Evolutionary conservation across 2,888 invertebrate genomes (phyloP).

Genomic region (Nineta flava): DNA sequence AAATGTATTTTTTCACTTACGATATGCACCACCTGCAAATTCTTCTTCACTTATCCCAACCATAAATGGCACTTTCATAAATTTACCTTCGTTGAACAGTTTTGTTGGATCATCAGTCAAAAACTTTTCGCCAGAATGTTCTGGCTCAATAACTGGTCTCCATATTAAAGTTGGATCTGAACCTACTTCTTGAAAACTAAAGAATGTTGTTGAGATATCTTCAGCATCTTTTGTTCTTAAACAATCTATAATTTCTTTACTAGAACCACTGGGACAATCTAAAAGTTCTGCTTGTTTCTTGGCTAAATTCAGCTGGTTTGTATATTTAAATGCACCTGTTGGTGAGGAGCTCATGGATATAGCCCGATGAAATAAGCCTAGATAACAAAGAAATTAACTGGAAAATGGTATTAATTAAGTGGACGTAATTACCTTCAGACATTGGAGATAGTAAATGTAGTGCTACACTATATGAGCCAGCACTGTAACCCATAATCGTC

Average conservation of each 20-base stretch:
- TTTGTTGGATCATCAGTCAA: constrained; percentile 40
- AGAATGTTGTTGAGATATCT: constrained; percentile 30
- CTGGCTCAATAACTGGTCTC: constrained; percentile 47
- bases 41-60: constrained; percentile 50
- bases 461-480: constrained; percentile 27
- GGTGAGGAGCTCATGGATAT: constrained; percentile 52
- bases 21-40: constrained; percentile 28
- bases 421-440: constrained; percentile 37
- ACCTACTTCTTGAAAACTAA: constrained; percentile 27
- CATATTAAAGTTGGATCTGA: constrained; percentile 37
- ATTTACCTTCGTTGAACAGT: constrained; percentile 37
- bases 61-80: constrained; percentile 45
- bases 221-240: constrained; percentile 34
- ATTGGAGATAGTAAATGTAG: constrained; percentile 46
- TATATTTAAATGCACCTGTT: constrained; percentile 34
- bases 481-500: constrained; percentile 44
- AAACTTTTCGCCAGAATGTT: constrained; percentile 50
- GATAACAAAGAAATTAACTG: constrained; percentile 12
- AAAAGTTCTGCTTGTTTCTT: constrained; percentile 42
- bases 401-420: neutral
- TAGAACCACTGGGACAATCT: constrained; percentile 37
- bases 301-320: constrained; percentile 37
- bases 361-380: constrained; percentile 52
- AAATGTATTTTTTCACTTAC: too few relatives aligned
- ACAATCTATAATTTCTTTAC: constrained; percentile 33